phyloP scores from a whole-genome alignment of 2,797 vertebrate species.

The Toxotes lorentzi region DNA sequence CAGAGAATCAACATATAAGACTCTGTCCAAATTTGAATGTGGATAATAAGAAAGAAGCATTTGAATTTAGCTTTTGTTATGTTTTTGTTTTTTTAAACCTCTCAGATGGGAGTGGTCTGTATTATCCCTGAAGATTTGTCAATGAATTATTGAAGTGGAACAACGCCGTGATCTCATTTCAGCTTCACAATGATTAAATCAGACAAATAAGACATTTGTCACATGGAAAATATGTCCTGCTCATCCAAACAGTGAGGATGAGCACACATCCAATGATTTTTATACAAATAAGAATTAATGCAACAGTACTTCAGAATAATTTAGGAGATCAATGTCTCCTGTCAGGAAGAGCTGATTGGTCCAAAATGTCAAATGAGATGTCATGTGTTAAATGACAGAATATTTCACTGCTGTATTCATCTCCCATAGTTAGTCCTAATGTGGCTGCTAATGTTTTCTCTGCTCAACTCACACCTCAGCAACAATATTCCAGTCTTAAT shows the following conservation, averaged over 20 bases:
- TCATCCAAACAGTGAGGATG: not conserved
- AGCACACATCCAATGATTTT: not conserved
- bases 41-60: not conserved
- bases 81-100: not conserved
- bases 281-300: not conserved
- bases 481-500: not conserved
- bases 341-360: not conserved
- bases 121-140: not conserved
- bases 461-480: not conserved
- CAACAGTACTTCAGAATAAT: not conserved
- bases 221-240: not conserved
- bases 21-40: not conserved
- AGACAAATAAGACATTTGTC: not conserved
- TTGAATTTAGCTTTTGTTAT: not conserved
- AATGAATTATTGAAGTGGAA: not conserved
- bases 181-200: not conserved
- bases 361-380: not conserved
- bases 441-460: not conserved
- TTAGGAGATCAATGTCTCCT: not conserved
- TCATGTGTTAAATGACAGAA: not conserved
- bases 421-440: not conserved
- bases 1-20: constrained; percentile 8
- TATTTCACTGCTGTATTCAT: not conserved
- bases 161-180: not conserved
- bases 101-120: not conserved